Base-by-base conservation (phyloP, 2,797 vertebrate genomes). In the Ptychadena robeensis region DNA sequence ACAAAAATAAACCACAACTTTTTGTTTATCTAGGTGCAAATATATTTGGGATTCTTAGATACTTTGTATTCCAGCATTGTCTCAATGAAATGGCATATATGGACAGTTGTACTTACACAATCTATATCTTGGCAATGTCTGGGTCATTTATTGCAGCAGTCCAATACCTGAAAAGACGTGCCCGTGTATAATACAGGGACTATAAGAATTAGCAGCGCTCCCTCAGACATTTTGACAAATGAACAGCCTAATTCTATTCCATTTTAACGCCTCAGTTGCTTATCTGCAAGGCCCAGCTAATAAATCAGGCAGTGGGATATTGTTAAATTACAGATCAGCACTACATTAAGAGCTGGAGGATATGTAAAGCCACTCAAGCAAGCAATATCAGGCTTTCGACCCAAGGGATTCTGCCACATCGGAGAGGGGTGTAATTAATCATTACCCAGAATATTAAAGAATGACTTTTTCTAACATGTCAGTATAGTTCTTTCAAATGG, bases 271-370 rank as follows among this genome's bases (percentile, higher is more conserved):
- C 64, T 27, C 34, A 27, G 44, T 79, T 80, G 69, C 70, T 84
- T 79, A 79, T 84, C 82, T 79, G 34, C 69, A 66, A 25, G 4
- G 35, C 64, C 66, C 82, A 84, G 76, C 75, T 80, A 84, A 84
- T 74, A 84, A 79, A 84, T 84, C 82, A 84, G 80, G 27, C 64
- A 8, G 34, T 35, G 14, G 69, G 72, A 84, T 84, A 84, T 84
- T 80, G 76, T 80, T 84, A 79, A 84, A 84, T 73, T 79, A 79
- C 82, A 83, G 59, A 83, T 79, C 69, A 79, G 61, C 48, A 63
- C 44, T 34, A 59, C 44, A 74, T 73, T 73, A 40, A 66, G 64
- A 79, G 63, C 61, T 40, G 63, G 70, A 73, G 63, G 69, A 68
- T 63, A 59, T 48, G 65, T 73, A 30, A 70, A 84, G 70, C 10